Conservation (phyloP, 2,797 vertebrate genomes). For the Etheostoma perlongum region DNA sequence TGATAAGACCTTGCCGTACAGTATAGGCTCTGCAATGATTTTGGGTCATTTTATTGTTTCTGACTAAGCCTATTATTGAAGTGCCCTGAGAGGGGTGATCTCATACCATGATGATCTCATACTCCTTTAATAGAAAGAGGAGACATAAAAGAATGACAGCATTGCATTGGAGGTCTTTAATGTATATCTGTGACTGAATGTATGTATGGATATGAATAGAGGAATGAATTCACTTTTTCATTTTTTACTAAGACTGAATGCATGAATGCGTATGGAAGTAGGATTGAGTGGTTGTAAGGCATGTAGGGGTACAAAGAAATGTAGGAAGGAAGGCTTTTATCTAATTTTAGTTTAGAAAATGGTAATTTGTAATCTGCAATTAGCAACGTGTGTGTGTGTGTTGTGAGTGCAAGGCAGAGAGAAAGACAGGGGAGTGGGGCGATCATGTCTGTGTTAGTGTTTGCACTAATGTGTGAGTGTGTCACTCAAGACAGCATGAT, state of each 20-base stretch:
- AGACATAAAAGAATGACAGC: slow-evolving; percentile 76
- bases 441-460: not conserved
- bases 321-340: too few species aligned
- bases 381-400: not conserved
- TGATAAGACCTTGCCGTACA: not conserved
- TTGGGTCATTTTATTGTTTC: slow-evolving; percentile 7
- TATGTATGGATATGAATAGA: slow-evolving; percentile 4
- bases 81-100: slow-evolving; percentile 54
- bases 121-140: slow-evolving; percentile 61
- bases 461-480: slow-evolving; percentile 9
- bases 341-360: too few species aligned
- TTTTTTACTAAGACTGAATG: too few species aligned
- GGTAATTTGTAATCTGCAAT: too few species aligned
- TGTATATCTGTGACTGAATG: too few species aligned
- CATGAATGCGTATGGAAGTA: too few species aligned
- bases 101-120: slow-evolving; percentile 76
- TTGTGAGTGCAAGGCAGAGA: not conserved
- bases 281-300: too few species aligned
- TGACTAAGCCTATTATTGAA: slow-evolving; percentile 23
- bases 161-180: slow-evolving; percentile 55
- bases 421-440: slow-evolving; percentile 9
- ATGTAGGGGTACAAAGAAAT: too few species aligned
- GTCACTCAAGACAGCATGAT: slow-evolving; percentile 56
- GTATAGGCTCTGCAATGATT: slow-evolving; percentile 1
- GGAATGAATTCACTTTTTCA: too few species aligned